A percentile compares a stretch with the other conserved stretches of the same genome.
Evolutionary conservation across 2,888 invertebrate species (phyloP).

Genomic region (Pardosa pseudoannulata): DNA sequence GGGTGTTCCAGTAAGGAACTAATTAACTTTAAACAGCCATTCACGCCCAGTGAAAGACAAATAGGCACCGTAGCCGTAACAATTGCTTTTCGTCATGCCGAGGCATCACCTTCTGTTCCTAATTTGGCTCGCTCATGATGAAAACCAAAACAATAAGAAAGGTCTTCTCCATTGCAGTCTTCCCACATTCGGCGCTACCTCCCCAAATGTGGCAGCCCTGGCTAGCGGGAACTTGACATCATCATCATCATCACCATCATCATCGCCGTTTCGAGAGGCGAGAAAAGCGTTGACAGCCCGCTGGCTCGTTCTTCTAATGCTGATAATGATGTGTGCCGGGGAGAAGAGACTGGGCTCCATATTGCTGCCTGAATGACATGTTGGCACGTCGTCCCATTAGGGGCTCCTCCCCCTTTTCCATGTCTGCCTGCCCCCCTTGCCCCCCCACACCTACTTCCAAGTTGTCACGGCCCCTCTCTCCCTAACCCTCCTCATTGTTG

Average conservation of each 20-base stretch:
- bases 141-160: too few relatives aligned
- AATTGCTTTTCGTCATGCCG: too few relatives aligned
- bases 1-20: too few relatives aligned
- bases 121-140: too few relatives aligned
- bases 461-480: constrained; percentile 67
- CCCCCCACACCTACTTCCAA: constrained; percentile 46
- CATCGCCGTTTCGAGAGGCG: not conserved
- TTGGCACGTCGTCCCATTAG: constrained; percentile 72
- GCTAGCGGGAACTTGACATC: not conserved
- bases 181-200: constrained; percentile 22
- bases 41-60: too few relatives aligned
- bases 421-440: constrained; percentile 22
- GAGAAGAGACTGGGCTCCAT: constrained; percentile 56
- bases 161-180: too few relatives aligned
- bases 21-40: too few relatives aligned
- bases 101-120: too few relatives aligned
- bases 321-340: constrained; percentile 63
- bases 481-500: constrained; percentile 60
- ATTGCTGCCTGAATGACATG: constrained; percentile 71
- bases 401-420: constrained; percentile 53
- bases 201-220: constrained; percentile 58
- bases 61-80: too few relatives aligned
- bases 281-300: constrained; percentile 64
- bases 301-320: constrained; percentile 39
- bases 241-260: constrained; percentile 2